Evolutionary conservation across 2,797 vertebrate genomes (phyloP).

Genomic region (Sebastes itinus): DNA sequence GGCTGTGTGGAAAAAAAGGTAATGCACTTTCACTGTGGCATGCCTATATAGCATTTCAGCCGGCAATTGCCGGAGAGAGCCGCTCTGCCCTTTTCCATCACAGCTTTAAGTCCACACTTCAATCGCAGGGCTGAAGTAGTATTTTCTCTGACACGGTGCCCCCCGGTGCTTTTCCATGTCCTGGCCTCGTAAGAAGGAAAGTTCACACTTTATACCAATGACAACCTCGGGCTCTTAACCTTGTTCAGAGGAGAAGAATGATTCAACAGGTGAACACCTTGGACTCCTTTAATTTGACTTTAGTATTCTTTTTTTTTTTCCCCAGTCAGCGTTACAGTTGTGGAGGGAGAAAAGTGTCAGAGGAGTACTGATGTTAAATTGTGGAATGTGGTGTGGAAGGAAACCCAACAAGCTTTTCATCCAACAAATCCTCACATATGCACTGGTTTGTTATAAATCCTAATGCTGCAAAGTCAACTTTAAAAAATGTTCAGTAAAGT

Average conservation of each 20-base stretch:
- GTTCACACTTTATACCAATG: slow-evolving; percentile 53
- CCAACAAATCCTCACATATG: neutral
- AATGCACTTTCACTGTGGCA: slow-evolving; percentile 48
- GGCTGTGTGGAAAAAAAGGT: slow-evolving; percentile 27
- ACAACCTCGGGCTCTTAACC: slow-evolving; percentile 50
- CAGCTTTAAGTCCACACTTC: slow-evolving; percentile 45
- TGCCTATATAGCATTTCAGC: slow-evolving; percentile 34
- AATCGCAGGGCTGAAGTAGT: slow-evolving; percentile 14
- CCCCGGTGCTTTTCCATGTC: slow-evolving; percentile 47
- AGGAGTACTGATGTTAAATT: slow-evolving; percentile 7
- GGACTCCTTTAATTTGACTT: slow-evolving; percentile 23
- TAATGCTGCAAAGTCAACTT: neutral
- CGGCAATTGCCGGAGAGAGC: slow-evolving; percentile 43
- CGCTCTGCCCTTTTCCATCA: slow-evolving; percentile 58
- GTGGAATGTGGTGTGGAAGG: slow-evolving; percentile 7
- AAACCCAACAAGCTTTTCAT: neutral
- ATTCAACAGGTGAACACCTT: slow-evolving; percentile 59
- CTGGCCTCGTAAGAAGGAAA: slow-evolving; percentile 27
- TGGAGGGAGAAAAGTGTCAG: neutral
- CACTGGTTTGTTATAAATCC: neutral
- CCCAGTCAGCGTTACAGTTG: neutral
- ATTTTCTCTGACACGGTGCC: slow-evolving; percentile 50
- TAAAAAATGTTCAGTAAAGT: neutral
- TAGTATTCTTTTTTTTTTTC: neutral
- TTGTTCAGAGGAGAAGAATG: slow-evolving; percentile 30